Percentiles rank a stretch among this genome's conserved stretches.
Conservation (phyloP, 1,140 invertebrate genomes). For the Homarus americanus region DNA sequence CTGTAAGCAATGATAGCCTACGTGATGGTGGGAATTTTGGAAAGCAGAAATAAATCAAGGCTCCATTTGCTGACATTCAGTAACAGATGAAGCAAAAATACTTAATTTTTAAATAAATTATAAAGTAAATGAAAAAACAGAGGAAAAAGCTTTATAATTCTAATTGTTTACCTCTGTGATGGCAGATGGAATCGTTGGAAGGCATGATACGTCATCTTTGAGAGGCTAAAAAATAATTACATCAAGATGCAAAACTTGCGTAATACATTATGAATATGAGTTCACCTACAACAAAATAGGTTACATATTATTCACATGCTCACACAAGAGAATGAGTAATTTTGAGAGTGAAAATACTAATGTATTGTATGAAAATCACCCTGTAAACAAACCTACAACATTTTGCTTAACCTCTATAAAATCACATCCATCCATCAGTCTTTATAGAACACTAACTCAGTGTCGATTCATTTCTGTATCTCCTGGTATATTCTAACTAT, state of each 20-base stretch:
- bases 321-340: no score
- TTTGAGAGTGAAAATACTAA: no score
- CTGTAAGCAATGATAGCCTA: neutral
- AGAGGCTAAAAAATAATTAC: conserved; percentile 31
- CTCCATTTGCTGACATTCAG: neutral
- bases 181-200: conserved; percentile 38
- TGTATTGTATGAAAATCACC: no score
- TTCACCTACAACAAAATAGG: neutral
- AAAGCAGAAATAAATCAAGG: neutral
- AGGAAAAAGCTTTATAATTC: neutral
- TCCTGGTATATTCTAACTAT: no score
- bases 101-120: neutral
- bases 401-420: no score
- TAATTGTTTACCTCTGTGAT: conserved; percentile 43
- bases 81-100: neutral
- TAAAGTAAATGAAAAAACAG: neutral
- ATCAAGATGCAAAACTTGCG: conserved; percentile 25
- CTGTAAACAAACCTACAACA: no score
- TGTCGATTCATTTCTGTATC: no score
- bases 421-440: no score
- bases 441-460: no score
- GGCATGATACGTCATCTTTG: conserved; percentile 56
- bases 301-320: neutral
- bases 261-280: neutral
- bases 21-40: neutral